phyloP scores from a whole-genome alignment of 1,140 invertebrate species.

The Coptotermes formosanus region DNA sequence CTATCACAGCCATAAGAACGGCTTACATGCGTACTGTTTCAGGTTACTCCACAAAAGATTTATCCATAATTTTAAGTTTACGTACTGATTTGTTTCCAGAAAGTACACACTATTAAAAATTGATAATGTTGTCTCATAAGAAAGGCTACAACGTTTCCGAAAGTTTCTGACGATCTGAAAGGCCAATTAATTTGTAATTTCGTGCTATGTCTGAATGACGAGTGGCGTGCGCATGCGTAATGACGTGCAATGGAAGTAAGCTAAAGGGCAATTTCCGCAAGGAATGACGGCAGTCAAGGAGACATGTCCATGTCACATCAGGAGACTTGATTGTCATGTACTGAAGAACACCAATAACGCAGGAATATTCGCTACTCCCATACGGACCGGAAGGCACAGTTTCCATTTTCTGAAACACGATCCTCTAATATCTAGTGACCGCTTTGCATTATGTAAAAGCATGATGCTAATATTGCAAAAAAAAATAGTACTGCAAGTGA shows the following conservation, averaged over 20 bases:
- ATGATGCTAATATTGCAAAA: no score
- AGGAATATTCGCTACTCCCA: not conserved
- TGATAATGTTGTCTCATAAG: no score
- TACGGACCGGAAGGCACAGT: no score
- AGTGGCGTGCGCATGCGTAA: not conserved
- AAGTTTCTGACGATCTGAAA: not conserved
- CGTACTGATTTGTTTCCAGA: not conserved
- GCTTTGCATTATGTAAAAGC: no score
- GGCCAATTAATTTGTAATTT: constrained; percentile 7
- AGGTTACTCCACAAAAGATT: no score
- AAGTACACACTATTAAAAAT: not conserved
- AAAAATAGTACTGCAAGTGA: no score
- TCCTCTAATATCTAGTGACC: no score
- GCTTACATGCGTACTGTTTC: no score
- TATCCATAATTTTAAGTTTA: no score
- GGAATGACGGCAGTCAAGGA: not conserved
- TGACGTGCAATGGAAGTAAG: not conserved
- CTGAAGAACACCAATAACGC: not conserved
- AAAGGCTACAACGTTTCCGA: not conserved
- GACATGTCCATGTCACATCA: constrained; percentile 1
- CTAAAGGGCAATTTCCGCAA: not conserved
- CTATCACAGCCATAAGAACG: no score
- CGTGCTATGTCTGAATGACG: not conserved
- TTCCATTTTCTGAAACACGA: no score
- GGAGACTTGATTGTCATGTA: not conserved